Evolutionary conservation across 2,797 vertebrate species (phyloP), one percentile per base, ranked within the genome.

Genomic region (Ataeniobius toweri): DNA sequence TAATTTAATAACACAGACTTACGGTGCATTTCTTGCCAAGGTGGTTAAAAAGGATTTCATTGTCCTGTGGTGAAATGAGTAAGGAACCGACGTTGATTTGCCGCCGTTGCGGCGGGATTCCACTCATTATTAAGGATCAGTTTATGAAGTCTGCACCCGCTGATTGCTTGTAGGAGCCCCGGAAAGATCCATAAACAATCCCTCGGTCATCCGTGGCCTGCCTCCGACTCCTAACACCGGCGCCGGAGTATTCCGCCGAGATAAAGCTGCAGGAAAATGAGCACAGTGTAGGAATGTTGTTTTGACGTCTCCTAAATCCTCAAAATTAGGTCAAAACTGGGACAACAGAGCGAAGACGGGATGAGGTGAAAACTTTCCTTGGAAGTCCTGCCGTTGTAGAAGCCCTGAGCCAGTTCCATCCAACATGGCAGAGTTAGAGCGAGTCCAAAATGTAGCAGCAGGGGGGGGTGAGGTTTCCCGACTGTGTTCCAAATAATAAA

Each of bases 11-110:
- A 74, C 58, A 84, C 90, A 81, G 91, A 97, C 98, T 98, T 95
- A 99, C 98, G 91, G 96, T 96, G 93, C 97, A 98, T 96, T 99
- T 99, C 91, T 94, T 97, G 90, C 97, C 97, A 65, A 99, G 96
- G 93, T 96, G 94, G 89, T 90, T 90, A 94, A 96, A 98, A 80
- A 99, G 94, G 77, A 74, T 92, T 6, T 99, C 97, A 73, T 99
- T 99, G 88, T 99, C 97, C 79, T 97, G 97, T 41, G 83, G 88
- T 22, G 97, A 96, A 84, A 99, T 96, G 76, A 98, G 91, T 24
- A 94, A 46, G 0, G 98, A 98, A 18, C 96, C 94, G 89, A 93
- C 84, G 26, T 97, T 97, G 61, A 61, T 22, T 88, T 91, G 94
- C 93, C 97, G 95, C 94, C 96, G 95, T 76, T 88, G 95, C 73